These are phyloP conservation scores for Hemicordylus capensis DNA, from an alignment of 2,113 vertebrate genomes.

Conservation along the genomic window DNA sequence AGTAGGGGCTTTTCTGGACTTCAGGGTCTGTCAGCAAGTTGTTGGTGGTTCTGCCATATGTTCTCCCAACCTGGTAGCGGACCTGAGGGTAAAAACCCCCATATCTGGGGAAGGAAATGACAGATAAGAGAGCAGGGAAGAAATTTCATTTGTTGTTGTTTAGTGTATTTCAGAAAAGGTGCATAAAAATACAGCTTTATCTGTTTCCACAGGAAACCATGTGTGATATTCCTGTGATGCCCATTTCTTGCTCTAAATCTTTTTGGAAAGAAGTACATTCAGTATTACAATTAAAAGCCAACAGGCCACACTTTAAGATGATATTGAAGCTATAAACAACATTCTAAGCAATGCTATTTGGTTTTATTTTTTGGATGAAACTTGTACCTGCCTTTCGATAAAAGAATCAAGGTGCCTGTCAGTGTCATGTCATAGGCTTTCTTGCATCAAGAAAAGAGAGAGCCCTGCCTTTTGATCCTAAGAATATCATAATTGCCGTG, in stretches of 20 bases:
- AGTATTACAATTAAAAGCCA: too few relatives aligned
- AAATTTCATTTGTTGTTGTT: neutral
- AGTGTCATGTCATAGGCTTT: too few relatives aligned
- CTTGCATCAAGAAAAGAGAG: too few relatives aligned
- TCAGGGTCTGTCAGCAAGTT: conserved; percentile 59
- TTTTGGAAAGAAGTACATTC: too few relatives aligned
- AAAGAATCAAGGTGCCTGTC: too few relatives aligned
- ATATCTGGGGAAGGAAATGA: conserved; percentile 52
- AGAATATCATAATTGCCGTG: neutral
- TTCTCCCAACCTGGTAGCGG: conserved; percentile 65
- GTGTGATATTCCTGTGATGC: neutral
- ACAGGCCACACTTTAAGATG: too few relatives aligned
- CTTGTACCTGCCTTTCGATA: too few relatives aligned
- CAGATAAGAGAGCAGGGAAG: neutral
- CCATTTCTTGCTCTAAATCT: neutral
- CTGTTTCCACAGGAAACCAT: too few relatives aligned
- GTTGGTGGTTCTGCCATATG: conserved; percentile 59
- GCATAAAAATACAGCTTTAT: neutral
- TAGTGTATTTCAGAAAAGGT: neutral
- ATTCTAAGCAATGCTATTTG: too few relatives aligned
- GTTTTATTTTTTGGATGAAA: too few relatives aligned
- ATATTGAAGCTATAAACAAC: too few relatives aligned
- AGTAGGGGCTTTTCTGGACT: conserved; percentile 54
- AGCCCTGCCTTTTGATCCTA: too few relatives aligned
- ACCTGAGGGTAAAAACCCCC: conserved; percentile 66